These are phyloP conservation scores for Todus mexicanus DNA, from an alignment of 2,797 vertebrate species.

Conservation along the genomic window DNA sequence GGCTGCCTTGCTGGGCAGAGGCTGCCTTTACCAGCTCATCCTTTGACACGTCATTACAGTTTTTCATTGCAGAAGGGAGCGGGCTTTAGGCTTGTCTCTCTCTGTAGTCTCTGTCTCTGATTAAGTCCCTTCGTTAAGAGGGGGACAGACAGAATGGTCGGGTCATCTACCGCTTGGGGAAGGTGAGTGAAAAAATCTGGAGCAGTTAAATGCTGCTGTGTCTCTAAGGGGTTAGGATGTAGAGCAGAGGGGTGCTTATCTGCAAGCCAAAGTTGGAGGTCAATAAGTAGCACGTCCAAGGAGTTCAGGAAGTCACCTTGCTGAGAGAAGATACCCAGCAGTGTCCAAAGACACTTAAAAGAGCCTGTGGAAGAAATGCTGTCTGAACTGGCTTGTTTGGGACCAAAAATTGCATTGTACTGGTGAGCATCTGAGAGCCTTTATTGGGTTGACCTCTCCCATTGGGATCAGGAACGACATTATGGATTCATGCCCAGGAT, in stretches of 20 bases:
- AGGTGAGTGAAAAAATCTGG: not conserved
- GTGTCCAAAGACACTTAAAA: not conserved
- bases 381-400: not conserved
- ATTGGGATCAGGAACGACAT: not conserved
- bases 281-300: not conserved
- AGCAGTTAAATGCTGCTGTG: not conserved
- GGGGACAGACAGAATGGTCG: fast-evolving
- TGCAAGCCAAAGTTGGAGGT: not conserved
- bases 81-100: not conserved
- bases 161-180: fast-evolving
- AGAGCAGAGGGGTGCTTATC: not conserved
- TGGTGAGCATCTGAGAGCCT: not conserved
- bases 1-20: not conserved
- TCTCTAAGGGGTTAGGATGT: not conserved
- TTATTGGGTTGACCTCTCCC: not conserved
- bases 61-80: not conserved
- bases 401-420: not conserved
- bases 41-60: fast-evolving
- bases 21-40: not conserved
- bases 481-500: not conserved
- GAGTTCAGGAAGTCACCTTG: not conserved
- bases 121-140: not conserved
- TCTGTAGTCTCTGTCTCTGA: not conserved
- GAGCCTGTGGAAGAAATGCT: not conserved
- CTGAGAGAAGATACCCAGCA: not conserved